phyloP scores from a whole-genome alignment of 1,140 invertebrate species.

The Drosophila subobscura region DNA sequence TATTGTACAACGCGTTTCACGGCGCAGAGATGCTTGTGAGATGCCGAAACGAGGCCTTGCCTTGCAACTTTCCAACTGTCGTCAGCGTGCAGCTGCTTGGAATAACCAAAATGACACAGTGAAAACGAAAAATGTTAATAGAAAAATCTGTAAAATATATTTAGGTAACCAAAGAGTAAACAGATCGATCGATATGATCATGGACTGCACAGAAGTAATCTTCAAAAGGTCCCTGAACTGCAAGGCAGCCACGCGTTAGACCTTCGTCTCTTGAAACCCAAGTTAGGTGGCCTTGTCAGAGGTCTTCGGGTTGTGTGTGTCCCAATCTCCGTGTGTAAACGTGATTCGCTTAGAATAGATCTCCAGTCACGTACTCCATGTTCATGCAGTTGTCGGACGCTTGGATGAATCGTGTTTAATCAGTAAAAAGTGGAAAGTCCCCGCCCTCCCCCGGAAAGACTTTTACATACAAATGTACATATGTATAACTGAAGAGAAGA shows the following conservation, averaged over 20 bases:
- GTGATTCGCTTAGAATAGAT: constrained; percentile 65
- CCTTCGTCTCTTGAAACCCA: constrained; percentile 10
- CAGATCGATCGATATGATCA: no score
- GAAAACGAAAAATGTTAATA: constrained; percentile 9
- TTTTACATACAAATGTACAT: neutral
- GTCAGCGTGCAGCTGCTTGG: constrained; percentile 15
- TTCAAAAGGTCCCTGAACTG: no score
- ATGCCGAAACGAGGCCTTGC: constrained; percentile 10
- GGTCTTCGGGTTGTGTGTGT: constrained; percentile 24
- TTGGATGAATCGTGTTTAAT: constrained; percentile 67
- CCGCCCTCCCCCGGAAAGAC: constrained; percentile 6
- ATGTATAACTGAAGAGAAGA: constrained; percentile 25
- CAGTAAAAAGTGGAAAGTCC: constrained; percentile 35
- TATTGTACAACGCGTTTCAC: constrained; percentile 34
- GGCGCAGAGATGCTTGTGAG: constrained; percentile 20
- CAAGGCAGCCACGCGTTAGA: neutral
- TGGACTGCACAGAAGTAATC: no score
- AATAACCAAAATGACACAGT: constrained; percentile 8
- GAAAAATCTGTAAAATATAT: constrained; percentile 18
- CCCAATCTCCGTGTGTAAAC: constrained; percentile 42
- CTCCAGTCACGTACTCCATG: constrained; percentile 56
- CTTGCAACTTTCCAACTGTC: constrained; percentile 52
- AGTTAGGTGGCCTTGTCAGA: constrained; percentile 55
- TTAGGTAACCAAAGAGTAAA: no score
- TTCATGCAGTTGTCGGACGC: constrained; percentile 26